Evolutionary conservation across 2,888 invertebrate genomes (phyloP), one percentile per base, ranked within the genome.

Genomic region (Phengaris alcon): DNA sequence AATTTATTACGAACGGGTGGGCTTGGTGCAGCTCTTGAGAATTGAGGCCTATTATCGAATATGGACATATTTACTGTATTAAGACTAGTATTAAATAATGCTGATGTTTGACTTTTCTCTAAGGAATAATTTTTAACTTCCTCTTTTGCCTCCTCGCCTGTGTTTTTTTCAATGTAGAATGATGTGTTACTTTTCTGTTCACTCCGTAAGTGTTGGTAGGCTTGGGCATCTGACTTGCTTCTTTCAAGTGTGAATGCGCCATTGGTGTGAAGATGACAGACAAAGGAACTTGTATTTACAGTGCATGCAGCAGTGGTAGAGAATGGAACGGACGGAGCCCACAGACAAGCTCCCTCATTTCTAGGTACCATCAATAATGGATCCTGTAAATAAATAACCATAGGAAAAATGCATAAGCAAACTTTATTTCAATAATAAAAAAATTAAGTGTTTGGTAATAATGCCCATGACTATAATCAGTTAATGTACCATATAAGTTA

Each of bases 281-380:
- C 91, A 80, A 94, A 93, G 22, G 92, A 90, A 80, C 84, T 87
- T 10, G 88, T 89, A 79, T 88, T 90, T 5, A 88, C 85, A 13
- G 90, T 86, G 78, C 93, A 93, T 2, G 93, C 93, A 6, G 93
- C 88, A 12, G 83, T 83, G 1, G 93, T 88, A 1, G 93, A 93
- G 80, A 91, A 91, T 1, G 93, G 93, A 75, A 90, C 85, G 2
- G 92, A 81, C 0, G 93, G 93, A 12, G 91, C 94, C 93, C 90
- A 94, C 76, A 90, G 81, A 81, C 90, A 93, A 9, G 94, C 93
- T 22, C 95, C 95, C 79, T 94, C 94, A 85, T 95, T 95, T 79
- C 95, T 89, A 10, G 95, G 95, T 79, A 94, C 95, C 84, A 95
- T 86, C 64, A 95, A 84, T 12, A 95, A 86, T 0, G 95, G 95